Base-by-base conservation (phyloP, 1,140 invertebrate genomes). In the Sogatella furcifera region DNA sequence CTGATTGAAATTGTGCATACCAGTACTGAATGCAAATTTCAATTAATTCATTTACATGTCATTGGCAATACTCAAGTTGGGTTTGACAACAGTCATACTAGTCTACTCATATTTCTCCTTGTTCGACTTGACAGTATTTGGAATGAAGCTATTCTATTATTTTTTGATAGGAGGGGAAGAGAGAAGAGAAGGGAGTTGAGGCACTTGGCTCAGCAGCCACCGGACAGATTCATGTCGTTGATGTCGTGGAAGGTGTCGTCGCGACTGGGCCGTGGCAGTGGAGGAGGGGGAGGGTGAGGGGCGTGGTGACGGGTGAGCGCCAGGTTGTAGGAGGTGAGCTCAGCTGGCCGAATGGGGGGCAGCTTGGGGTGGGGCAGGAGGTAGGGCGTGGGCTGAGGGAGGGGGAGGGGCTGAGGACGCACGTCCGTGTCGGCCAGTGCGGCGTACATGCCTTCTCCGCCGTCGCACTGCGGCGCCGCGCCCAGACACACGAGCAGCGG, bases 401-500 rank as follows among this genome's bases (percentile, higher is more conserved):
- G 46, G 9, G 46, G 46, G 5, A 10, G 10, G 2, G 46, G 46
- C 15, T 49, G 15, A 1, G 46, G 46, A 17, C 46, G 46, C 6
- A 49, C 9, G 21, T 49, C 46, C 5, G 34, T 38, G 21, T 49
- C 21, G 10, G 46, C 44, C 1, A 60, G 15, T 22, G 62, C 65
- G 6, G 34, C 46, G 4, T 34, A 14, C 15, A 66, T 22, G 15
- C 60, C 63, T 13, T 61, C 56, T 1, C 65, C 65, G n/a, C 56
- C 34, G 28, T 66, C 65, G 49, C 63, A 66, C 54, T 63, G 63
- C 3, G 63, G 63, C 28, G 59, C 61, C 14, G 60, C 57, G n/a
- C 65, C 65, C 10, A 66, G 55, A 13, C 62, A 60, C 19, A 66
- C 65, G 44, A 66, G 44, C 15, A 66, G 31, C 13, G 65, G 65